Conservation (phyloP, 2,888 invertebrate genomes). For the Plemyria rubiginata region DNA sequence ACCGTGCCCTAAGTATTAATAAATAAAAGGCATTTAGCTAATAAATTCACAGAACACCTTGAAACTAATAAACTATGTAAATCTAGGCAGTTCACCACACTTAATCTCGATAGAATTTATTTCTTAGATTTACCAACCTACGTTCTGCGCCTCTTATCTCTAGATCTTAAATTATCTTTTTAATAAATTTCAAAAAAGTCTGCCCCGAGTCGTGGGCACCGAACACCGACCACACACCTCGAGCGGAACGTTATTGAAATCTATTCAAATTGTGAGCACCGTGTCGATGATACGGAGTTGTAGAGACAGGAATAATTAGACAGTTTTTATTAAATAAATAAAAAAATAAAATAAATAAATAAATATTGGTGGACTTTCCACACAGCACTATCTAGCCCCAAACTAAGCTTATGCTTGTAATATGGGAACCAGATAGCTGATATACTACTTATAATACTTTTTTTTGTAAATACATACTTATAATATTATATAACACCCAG, state of each 20-base stretch:
- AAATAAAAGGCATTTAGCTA: too few relatives aligned
- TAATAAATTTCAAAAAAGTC: slow-evolving; percentile 17
- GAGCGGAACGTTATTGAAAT: slow-evolving; percentile 31
- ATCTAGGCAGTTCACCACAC: not conserved
- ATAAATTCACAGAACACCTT: too few relatives aligned
- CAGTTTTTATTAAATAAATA: slow-evolving; percentile 1
- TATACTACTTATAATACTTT: too few relatives aligned
- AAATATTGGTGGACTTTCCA: too few relatives aligned
- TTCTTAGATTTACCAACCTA: not conserved
- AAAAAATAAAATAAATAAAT: too few relatives aligned
- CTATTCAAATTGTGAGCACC: slow-evolving; percentile 35
- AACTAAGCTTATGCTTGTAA: too few relatives aligned
- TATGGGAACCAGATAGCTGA: too few relatives aligned
- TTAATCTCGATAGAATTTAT: not conserved
- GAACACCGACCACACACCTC: slow-evolving; percentile 25
- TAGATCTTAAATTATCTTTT: slow-evolving; percentile 4
- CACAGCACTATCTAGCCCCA: too few relatives aligned
- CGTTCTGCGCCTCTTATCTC: not conserved
- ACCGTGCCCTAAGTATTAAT: too few relatives aligned
- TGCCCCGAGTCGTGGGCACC: slow-evolving; percentile 21
- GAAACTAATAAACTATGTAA: too few relatives aligned
- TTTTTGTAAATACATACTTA: too few relatives aligned
- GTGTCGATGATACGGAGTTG: slow-evolving; percentile 16
- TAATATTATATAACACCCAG: too few relatives aligned
- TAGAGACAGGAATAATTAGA: slow-evolving; percentile 12